Evolutionary conservation across 2,797 vertebrate species (phyloP).

Genomic region (Coregonus ussuriensis): DNA sequence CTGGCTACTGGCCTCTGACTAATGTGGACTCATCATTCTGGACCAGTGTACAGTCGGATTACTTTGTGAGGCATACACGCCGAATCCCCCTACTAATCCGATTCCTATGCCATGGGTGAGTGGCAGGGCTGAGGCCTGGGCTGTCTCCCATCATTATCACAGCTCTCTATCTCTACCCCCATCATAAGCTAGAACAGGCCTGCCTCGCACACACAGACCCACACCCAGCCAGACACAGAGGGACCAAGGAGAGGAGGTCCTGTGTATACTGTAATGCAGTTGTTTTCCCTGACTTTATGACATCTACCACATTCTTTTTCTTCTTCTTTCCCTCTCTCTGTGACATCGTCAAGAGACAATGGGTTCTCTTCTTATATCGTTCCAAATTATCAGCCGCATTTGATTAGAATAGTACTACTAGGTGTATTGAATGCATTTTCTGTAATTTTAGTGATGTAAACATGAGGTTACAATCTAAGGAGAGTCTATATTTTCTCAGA

Average conservation of each 20-base stretch:
- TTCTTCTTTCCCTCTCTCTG: neutral
- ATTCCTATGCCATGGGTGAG: constrained; percentile 44
- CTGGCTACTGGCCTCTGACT: constrained; percentile 62
- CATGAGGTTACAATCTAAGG: constrained; percentile 34
- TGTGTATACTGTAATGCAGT: no score
- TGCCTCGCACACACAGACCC: neutral
- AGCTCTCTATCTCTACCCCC: constrained; percentile 61
- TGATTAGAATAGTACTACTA: neutral
- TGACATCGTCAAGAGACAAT: neutral
- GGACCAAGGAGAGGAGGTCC: no score
- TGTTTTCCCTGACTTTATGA: neutral
- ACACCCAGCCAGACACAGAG: neutral
- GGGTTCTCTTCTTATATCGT: neutral
- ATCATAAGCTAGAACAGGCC: constrained; percentile 28
- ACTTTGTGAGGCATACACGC: constrained; percentile 59
- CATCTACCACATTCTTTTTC: neutral
- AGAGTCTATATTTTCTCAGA: constrained; percentile 32
- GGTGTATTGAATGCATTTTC: neutral
- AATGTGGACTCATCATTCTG: constrained; percentile 70
- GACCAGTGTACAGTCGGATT: constrained; percentile 68
- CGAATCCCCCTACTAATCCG: constrained; percentile 28
- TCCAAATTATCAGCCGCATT: neutral
- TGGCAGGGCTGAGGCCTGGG: constrained; percentile 50
- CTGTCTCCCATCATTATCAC: constrained; percentile 62
- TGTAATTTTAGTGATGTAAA: constrained; percentile 20